Percentiles rank a stretch among this genome's conserved stretches.
phyloP scores from a whole-genome alignment of 2,113 vertebrate species.

The Brachyhypopomus occidentalis region DNA sequence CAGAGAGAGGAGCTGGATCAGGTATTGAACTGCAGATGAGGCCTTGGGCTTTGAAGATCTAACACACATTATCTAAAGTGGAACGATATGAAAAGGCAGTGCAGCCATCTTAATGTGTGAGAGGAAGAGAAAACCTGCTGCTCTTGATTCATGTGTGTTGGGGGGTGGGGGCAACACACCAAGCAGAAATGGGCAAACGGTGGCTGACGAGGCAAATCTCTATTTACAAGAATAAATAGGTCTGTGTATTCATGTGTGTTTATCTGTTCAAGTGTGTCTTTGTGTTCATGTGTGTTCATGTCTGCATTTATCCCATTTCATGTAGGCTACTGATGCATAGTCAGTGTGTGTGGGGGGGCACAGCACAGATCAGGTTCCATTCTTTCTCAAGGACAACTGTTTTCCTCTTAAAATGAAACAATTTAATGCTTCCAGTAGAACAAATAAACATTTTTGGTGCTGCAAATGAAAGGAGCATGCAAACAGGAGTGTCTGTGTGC shows the following conservation, averaged over 20 bases:
- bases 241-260: not conserved
- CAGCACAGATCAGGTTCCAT: not conserved
- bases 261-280: not conserved
- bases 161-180: not conserved
- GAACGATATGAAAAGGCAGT: conserved; percentile 61
- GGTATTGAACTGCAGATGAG: conserved; percentile 62
- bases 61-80: conserved; percentile 64
- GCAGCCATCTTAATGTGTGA: conserved; percentile 46
- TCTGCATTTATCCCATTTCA: not conserved
- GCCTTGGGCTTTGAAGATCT: conserved; percentile 64
- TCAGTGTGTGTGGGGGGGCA: conserved; percentile 6
- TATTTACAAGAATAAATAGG: conserved; percentile 18
- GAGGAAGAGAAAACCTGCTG: not conserved
- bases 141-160: conserved; percentile 22
- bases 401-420: no score
- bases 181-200: conserved; percentile 17
- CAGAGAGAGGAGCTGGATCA: conserved; percentile 46
- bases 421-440: no score
- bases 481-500: no score
- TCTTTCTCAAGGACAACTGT: not conserved
- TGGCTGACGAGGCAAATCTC: not conserved
- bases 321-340: no score
- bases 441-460: not conserved
- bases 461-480: no score
- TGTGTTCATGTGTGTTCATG: not conserved